phyloP scores from a whole-genome alignment of 2,113 vertebrate species.

The Pelmatolapia mariae region DNA sequence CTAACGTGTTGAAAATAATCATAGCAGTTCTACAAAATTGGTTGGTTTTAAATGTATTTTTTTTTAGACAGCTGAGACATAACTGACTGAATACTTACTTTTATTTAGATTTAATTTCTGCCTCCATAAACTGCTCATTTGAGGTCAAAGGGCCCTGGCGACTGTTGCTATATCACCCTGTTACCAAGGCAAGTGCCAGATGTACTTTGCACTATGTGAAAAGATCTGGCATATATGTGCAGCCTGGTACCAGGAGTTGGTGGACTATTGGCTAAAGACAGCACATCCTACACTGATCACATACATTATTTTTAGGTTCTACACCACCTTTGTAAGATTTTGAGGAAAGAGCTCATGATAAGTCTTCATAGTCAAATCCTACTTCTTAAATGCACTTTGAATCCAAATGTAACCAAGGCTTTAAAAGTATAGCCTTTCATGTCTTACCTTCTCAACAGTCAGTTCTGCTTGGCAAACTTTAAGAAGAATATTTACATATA shows the following conservation, averaged over 20 bases:
- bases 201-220: background rate
- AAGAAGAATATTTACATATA: background rate
- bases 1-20: background rate
- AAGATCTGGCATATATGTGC: background rate
- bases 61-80: background rate
- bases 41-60: background rate
- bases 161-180: background rate
- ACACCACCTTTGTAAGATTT: background rate
- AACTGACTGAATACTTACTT: background rate
- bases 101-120: background rate
- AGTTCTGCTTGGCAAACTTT: background rate
- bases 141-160: background rate
- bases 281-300: background rate
- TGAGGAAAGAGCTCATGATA: background rate
- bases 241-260: background rate
- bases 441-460: background rate
- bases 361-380: background rate
- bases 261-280: background rate
- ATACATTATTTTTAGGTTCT: background rate
- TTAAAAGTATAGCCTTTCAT: background rate
- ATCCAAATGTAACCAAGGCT: background rate
- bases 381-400: background rate
- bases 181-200: background rate
- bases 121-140: background rate
- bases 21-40: background rate